Evolutionary conservation across 2,888 invertebrate genomes (phyloP).

Genomic region (Nowickia ferox): DNA sequence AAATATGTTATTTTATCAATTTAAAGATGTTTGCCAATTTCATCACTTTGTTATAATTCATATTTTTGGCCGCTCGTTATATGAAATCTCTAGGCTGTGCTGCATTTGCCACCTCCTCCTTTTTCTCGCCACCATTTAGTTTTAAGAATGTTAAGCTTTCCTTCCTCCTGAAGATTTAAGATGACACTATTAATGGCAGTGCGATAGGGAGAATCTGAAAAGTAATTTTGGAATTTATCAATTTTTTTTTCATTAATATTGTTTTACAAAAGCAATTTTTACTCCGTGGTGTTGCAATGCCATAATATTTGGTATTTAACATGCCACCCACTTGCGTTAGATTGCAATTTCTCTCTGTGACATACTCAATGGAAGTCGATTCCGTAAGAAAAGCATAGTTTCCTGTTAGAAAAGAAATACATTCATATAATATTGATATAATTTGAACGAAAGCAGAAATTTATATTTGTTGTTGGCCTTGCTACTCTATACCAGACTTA

Average conservation of each 20-base stretch:
- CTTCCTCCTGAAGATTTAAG: conserved; percentile 97
- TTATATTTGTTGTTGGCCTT: too few species aligned
- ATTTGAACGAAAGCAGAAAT: too few species aligned
- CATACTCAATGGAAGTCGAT: conserved; percentile 97
- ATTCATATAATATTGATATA: too few species aligned
- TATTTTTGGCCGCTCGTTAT: conserved; percentile 93
- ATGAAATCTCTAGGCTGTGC: conserved; percentile 86
- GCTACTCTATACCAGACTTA: too few species aligned
- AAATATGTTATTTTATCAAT: too few species aligned
- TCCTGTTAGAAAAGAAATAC: conserved; percentile 73
- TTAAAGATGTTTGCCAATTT: too few species aligned
- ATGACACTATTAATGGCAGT: conserved; percentile 97
- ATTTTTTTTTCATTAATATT: background rate
- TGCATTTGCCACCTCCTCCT: conserved; percentile 93
- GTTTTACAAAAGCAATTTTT: conserved; percentile 79
- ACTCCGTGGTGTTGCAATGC: conserved; percentile 97
- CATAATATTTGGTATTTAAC: conserved; percentile 97
- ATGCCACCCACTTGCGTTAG: conserved; percentile 95
- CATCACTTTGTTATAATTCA: too few species aligned
- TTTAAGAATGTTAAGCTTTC: conserved; percentile 95
- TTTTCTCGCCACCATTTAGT: conserved; percentile 99
- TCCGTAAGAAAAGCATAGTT: conserved; percentile 99
- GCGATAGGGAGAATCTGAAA: conserved; percentile 94
- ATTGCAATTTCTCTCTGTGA: conserved; percentile 94
- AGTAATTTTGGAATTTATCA: background rate